Evolutionary conservation across 2,113 vertebrate species (phyloP), one percentile per base, ranked within the genome.

Genomic region (Crocuta crocuta): DNA sequence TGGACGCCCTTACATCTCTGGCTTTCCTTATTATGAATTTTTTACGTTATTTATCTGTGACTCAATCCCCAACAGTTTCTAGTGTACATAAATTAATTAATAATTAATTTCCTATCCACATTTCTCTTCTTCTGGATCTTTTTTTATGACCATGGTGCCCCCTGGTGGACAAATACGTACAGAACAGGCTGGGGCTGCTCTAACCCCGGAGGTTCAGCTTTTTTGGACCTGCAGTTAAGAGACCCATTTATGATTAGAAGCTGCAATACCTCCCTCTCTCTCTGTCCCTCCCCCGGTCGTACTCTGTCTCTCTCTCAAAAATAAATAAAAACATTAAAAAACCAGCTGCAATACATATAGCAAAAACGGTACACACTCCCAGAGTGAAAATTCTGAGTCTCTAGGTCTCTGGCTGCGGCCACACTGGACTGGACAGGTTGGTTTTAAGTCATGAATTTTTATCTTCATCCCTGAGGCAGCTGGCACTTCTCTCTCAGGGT

Each of bases 181-280:
- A 93, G 50, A 10, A 5, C 53, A 55, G 89, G 12, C 53, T 16
- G 85, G 66, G n/a, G 33, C 12, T 28, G 33, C 91, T 65, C 1
- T 5, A 4, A 19, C 7, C 61, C 61, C 0, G 1, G 4, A 12
- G 0, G 23, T 12, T 13, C 76, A 1, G 11, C 17, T 48, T 92
- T 74, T 81, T 10, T 15, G 28, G n/a, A 24, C 28, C 21, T 0
- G 2, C 31, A 4, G 13, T 21, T 17, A 7, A 66, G 33, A 80
- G 33, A 39, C 61, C 7, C 6, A 9, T 63, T 76, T 23, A 26
- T 55, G n/a, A 53, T 70, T 78, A 68, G 45, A 79, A 21, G 19
- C 48, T 9, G 6, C 2, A 0, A 0, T 24, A 12, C 26, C 21
- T 61, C 58, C 8, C 21, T 9, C 58, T 61, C 21, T 61, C 58